phyloP scores from a whole-genome alignment of 2,113 vertebrate species.

The Atherinomorus stipes region DNA sequence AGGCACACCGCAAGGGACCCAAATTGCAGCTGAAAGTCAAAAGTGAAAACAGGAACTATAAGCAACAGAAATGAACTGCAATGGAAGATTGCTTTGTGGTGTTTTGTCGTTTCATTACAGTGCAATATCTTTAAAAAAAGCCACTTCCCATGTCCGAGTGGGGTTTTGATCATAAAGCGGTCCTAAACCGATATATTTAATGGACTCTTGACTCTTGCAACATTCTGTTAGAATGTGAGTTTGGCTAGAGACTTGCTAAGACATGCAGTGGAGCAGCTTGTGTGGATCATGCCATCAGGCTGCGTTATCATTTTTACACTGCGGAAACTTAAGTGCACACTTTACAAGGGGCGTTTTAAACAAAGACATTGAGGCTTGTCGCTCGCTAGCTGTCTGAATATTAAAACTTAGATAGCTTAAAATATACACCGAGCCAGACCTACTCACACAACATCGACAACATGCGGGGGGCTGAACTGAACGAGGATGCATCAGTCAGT shows the following conservation, averaged over 20 bases:
- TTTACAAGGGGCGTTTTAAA: constrained; percentile 4
- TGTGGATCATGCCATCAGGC: constrained; percentile 46
- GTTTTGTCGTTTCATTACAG: constrained; percentile 22
- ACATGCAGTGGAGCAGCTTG: constrained; percentile 43
- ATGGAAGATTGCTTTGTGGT: not conserved
- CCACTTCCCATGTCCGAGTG: not conserved
- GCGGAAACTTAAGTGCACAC: constrained; percentile 49
- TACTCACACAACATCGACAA: constrained; percentile 80
- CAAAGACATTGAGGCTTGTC: not conserved
- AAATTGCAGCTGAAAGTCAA: constrained; percentile 24
- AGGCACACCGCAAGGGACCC: not conserved
- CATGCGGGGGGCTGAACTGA: constrained; percentile 67
- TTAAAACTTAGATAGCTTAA: not conserved
- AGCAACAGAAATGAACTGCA: constrained; percentile 11
- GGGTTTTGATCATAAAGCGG: not conserved
- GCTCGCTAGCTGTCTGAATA: not conserved
- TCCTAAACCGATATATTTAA: not conserved
- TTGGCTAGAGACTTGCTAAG: constrained; percentile 43
- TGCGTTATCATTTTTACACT: constrained; percentile 38
- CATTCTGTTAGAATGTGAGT: not conserved
- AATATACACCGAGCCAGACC: not conserved
- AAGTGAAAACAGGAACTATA: constrained; percentile 69
- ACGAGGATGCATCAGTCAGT: constrained; percentile 84
- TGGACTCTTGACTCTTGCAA: not conserved
- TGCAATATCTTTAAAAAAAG: constrained; percentile 15